Percentiles rank a stretch among this genome's conserved stretches.
phyloP scores from a whole-genome alignment of 2,888 invertebrate genomes.

The Orthosia gracilis region DNA sequence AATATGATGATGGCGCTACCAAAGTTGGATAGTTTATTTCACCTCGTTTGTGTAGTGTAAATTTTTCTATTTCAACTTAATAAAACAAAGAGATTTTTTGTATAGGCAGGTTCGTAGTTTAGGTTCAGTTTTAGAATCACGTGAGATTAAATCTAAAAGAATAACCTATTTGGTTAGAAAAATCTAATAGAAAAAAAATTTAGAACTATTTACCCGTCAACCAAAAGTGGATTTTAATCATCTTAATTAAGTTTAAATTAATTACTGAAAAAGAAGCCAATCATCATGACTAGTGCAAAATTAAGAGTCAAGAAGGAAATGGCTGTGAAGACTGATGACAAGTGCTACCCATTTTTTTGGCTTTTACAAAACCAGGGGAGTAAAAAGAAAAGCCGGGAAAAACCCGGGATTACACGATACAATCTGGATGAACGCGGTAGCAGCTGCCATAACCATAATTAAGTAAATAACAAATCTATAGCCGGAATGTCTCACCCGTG shows the following conservation, averaged over 20 bases:
- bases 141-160: background rate
- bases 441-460: background rate
- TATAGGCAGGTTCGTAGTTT: too few species aligned
- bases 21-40: background rate
- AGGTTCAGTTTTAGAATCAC: background rate
- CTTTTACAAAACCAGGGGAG: too few species aligned
- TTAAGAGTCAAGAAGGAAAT: too few species aligned
- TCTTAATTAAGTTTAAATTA: too few species aligned
- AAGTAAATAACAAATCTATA: constrained; percentile 19
- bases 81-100: background rate
- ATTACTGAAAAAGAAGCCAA: too few species aligned
- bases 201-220: background rate
- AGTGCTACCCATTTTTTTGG: background rate
- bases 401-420: background rate
- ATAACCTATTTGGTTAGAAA: background rate
- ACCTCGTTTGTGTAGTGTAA: background rate
- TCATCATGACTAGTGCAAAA: too few species aligned
- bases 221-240: too few species aligned
- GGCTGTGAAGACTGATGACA: too few species aligned
- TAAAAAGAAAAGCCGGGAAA: too few species aligned
- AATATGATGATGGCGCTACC: background rate
- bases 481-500: constrained; percentile 23
- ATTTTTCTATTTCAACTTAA: background rate
- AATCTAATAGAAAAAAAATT: background rate
- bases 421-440: background rate